Evolutionary conservation across 1,140 invertebrate genomes (phyloP).

Genomic region (Ips nitidus): DNA sequence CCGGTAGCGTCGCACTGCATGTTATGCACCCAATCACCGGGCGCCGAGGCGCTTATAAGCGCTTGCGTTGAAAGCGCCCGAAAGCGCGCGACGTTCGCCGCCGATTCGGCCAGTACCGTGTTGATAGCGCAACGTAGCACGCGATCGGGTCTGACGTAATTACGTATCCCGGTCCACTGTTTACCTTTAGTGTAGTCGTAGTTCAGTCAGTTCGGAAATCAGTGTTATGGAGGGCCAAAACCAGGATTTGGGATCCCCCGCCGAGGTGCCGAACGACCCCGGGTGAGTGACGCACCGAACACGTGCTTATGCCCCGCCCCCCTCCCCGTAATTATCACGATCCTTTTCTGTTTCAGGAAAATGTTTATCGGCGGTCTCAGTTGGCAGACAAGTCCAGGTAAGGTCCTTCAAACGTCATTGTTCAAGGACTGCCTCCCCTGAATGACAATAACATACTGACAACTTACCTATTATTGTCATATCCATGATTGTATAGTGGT

Average conservation of each 20-base stretch:
- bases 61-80: constrained; percentile 40
- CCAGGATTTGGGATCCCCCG: constrained; percentile 73
- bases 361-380: constrained; percentile 99
- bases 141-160: constrained; percentile 61
- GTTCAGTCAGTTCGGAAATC: constrained; percentile 51
- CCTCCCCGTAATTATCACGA: constrained; percentile 7
- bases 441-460: not conserved
- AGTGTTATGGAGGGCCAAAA: constrained; percentile 68
- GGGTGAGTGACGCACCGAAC: constrained; percentile 64
- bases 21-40: not conserved
- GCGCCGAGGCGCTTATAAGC: constrained; percentile 11
- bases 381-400: constrained; percentile 99
- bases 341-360: constrained; percentile 80
- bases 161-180: constrained; percentile 57
- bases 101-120: constrained; percentile 64
- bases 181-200: constrained; percentile 65
- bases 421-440: not conserved
- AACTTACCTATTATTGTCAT: no score
- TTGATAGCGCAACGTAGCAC: constrained; percentile 69
- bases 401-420: constrained; percentile 49
- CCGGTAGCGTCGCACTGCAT: not conserved
- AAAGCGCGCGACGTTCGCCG: constrained; percentile 44
- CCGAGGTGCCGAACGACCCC: constrained; percentile 86
- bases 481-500: no score
- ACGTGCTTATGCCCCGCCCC: constrained; percentile 33